Base-by-base conservation (phyloP, 1,140 invertebrate genomes). In the Magallana angulata region DNA sequence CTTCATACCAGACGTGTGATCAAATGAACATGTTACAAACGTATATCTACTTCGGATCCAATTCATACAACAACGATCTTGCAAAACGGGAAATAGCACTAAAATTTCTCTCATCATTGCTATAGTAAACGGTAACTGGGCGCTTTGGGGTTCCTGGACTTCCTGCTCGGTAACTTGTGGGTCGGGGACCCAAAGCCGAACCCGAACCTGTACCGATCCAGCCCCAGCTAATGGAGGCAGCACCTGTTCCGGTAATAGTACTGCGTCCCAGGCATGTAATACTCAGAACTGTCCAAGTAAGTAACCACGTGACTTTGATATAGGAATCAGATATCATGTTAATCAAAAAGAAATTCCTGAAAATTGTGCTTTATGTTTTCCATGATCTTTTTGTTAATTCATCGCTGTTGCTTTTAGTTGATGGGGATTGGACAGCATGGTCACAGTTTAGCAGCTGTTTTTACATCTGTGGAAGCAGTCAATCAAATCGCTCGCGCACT, bases 361-460 rank as follows among this genome's bases (percentile, higher is more conserved):
- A 48, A 48, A 48, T 48, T 48, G 36, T 48, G 36, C 36, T 48
- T 48, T 0, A 48, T 48, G 0, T 48, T 4, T 48, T 4, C 36
- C 36, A 48, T 48, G 0, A 24, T 24, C 24, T 24, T 24, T 24
- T 24, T 24, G 24, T 24, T 24, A 24, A 24, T 24, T 24, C 24
- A 24, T 24, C 36, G 36, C 36, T 48, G 36, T 48, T 48, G 36
- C 4, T 59, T 84, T 24, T 18, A 84, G 82, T 88, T 30, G 82
- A 88, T 60, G 87, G 83, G 7, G 57, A 1, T 4, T 88, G 87
- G 87, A 76, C 80, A 4, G 6, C 60, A 3, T 88, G 87, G 87
- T n/a, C 36, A 18, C 2, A 82, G 1, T 88, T 58, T 18, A 59
- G 48, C 24, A 81, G 57, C 24, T 88, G 87, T 81, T 14, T n/a